Conservation (phyloP, 2,797 vertebrate species). For the Sternarchorhynchus goeldii region DNA sequence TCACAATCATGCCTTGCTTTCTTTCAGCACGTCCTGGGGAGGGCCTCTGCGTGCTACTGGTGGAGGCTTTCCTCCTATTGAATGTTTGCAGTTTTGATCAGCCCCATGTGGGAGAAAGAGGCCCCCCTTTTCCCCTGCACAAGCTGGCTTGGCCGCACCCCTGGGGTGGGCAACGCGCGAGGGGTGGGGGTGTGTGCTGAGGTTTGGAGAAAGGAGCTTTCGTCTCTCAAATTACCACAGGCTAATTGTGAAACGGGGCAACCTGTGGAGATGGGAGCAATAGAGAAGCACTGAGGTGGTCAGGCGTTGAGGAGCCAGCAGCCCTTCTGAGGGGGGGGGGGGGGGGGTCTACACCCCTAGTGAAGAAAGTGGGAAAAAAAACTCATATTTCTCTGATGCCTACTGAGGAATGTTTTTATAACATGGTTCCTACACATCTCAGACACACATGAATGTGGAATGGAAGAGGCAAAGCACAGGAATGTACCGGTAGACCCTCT, state of each 20-base stretch:
- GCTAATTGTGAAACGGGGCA: constrained; percentile 77
- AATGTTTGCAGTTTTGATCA: constrained; percentile 29
- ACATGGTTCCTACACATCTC: neutral
- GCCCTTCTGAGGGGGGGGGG: constrained; percentile 32
- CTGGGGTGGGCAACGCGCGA: constrained; percentile 16
- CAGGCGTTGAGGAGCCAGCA: constrained; percentile 36
- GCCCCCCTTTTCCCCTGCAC: constrained; percentile 32
- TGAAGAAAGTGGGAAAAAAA: constrained; percentile 16
- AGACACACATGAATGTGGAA: neutral
- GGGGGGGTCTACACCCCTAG: constrained; percentile 18
- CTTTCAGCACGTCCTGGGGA: constrained; percentile 10
- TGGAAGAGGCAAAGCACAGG: neutral
- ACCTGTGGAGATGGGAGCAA: constrained; percentile 71
- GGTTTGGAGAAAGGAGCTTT: constrained; percentile 67
- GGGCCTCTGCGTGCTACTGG: constrained; percentile 19
- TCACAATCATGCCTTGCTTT: neutral
- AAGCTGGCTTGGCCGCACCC: constrained; percentile 46
- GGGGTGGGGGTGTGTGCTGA: constrained; percentile 1
- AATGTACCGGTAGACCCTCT: neutral
- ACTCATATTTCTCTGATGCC: constrained; percentile 14
- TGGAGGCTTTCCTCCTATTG: constrained; percentile 30
- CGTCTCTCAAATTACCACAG: constrained; percentile 72
- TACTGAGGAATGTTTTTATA: constrained; percentile 26
- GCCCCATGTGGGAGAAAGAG: constrained; percentile 9
- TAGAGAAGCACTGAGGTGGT: constrained; percentile 55